Evolutionary conservation across 2,797 vertebrate species (phyloP).

Genomic region (Podarcis siculus): DNA sequence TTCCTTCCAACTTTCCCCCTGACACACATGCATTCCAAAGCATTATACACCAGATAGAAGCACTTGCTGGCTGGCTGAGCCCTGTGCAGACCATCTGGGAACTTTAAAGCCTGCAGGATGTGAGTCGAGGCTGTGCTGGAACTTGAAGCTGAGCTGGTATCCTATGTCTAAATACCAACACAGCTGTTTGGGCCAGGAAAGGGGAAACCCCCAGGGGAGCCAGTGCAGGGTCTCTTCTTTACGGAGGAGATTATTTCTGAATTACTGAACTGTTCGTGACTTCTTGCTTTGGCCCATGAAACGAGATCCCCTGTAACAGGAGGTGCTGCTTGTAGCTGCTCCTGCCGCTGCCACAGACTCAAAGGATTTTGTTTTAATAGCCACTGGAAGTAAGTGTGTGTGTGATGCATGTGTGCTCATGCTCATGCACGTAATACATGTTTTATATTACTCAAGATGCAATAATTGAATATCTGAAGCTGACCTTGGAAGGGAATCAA

Average conservation of each 20-base stretch:
- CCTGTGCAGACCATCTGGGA: conserved; percentile 69
- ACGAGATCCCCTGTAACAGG: conserved; percentile 54
- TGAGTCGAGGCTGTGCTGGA: conserved; percentile 60
- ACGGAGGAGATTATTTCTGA: conserved; percentile 59
- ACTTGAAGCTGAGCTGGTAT: conserved; percentile 68
- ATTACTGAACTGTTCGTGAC: conserved; percentile 61
- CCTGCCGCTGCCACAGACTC: conserved; percentile 28
- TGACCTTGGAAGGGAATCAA: conserved; percentile 27
- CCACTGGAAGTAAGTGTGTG: conserved; percentile 12
- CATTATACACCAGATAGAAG: conserved; percentile 73
- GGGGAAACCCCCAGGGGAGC: conserved; percentile 59
- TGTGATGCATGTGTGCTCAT: background rate
- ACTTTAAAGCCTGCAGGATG: conserved; percentile 58
- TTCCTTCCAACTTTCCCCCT: conserved; percentile 54
- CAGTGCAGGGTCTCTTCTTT: conserved; percentile 45
- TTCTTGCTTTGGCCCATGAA: conserved; percentile 50
- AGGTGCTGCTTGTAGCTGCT: conserved; percentile 38
- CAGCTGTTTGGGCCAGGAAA: conserved; percentile 74
- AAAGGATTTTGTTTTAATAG: conserved; percentile 22
- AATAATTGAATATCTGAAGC: background rate
- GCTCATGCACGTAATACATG: background rate
- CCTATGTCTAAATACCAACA: conserved; percentile 72
- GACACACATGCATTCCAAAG: conserved; percentile 59
- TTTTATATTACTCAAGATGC: conserved; percentile 15
- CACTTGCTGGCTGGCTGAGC: conserved; percentile 61